Evolutionary conservation across 2,888 invertebrate genomes (phyloP).

Genomic region (Formica aserva): DNA sequence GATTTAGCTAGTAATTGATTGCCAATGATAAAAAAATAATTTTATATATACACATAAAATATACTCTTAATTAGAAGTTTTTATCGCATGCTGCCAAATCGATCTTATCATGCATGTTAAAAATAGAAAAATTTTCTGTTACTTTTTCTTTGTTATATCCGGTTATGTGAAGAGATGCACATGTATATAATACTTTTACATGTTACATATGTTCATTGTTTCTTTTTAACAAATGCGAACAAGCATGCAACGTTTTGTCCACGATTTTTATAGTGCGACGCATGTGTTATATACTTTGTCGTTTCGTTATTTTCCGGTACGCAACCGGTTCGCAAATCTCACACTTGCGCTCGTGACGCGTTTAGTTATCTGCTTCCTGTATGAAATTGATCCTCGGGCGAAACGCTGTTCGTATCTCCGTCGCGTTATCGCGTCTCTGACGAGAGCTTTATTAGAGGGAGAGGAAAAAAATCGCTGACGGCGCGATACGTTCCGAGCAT

Average conservation of each 20-base stretch:
- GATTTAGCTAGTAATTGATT: slow-evolving; percentile 21
- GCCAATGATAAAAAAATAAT: neutral
- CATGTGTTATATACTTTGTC: slow-evolving; percentile 8
- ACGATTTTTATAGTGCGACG: slow-evolving; percentile 5
- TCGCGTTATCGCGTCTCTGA: slow-evolving; percentile 28
- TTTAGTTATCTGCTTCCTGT: slow-evolving; percentile 45
- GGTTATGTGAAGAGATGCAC: neutral
- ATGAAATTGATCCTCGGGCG: slow-evolving; percentile 51
- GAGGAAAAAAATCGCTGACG: slow-evolving; percentile 21
- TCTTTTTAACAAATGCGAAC: neutral
- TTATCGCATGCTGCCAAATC: neutral
- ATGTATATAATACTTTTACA: neutral
- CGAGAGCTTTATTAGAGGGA: slow-evolving; percentile 27
- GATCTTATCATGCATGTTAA: neutral
- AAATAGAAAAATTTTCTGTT: neutral
- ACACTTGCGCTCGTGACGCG: slow-evolving; percentile 9
- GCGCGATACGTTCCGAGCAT: slow-evolving; percentile 9
- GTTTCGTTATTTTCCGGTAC: slow-evolving; percentile 30
- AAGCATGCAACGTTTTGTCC: neutral
- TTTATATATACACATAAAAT: neutral
- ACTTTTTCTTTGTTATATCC: slow-evolving; percentile 3
- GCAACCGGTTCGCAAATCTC: slow-evolving; percentile 25
- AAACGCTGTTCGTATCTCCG: slow-evolving; percentile 29
- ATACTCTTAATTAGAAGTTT: neutral
- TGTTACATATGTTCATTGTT: neutral